Evolutionary conservation across 2,888 invertebrate genomes (phyloP).

Genomic region (Calameuta idolon): DNA sequence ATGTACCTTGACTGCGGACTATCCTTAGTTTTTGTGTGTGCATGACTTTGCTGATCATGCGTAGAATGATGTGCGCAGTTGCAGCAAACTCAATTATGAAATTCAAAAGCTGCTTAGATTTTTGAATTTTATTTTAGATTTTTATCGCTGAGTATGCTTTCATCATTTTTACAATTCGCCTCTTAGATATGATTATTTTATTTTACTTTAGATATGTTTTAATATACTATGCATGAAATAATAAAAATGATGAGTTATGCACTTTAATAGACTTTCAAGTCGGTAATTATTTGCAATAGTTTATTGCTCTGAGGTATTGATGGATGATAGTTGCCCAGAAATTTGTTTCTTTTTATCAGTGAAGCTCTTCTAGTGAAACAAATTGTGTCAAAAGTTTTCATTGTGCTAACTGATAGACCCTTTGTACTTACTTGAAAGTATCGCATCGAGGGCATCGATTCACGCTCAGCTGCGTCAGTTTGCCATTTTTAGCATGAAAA

Average conservation of each 20-base stretch:
- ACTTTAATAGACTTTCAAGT: no score
- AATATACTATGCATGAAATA: not conserved
- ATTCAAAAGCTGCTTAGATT: not conserved
- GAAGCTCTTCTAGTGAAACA: not conserved
- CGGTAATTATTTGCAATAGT: no score
- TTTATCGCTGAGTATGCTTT: not conserved
- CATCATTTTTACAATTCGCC: not conserved
- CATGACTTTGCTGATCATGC: not conserved
- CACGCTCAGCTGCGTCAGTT: not conserved
- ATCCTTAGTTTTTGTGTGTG: not conserved
- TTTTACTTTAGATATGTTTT: no score
- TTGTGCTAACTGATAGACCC: not conserved
- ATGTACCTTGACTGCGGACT: not conserved
- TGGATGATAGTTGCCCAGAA: not conserved
- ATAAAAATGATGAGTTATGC: not conserved
- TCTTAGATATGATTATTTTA: not conserved
- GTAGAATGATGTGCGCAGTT: not conserved
- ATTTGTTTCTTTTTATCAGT: not conserved
- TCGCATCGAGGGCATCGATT: conserved; percentile 7
- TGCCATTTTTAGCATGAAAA: not conserved
- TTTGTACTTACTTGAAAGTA: not conserved
- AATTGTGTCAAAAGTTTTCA: not conserved
- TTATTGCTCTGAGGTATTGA: not conserved
- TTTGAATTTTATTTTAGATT: not conserved
- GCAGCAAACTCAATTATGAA: not conserved